These are phyloP conservation scores for Drosophila santomea DNA, from an alignment of 1,140 invertebrate species.

Conservation along the genomic window DNA sequence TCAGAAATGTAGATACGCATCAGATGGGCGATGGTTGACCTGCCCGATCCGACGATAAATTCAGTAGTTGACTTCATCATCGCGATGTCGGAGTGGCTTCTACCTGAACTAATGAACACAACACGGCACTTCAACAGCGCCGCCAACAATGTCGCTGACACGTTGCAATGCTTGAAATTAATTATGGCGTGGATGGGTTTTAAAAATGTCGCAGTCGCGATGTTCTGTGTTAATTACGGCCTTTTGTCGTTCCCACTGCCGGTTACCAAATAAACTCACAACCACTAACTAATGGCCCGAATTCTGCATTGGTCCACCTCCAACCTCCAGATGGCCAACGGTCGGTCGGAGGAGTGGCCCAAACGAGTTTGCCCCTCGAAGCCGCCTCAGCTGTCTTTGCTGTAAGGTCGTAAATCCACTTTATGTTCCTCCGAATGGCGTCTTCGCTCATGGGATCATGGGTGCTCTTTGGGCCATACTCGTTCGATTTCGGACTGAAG, in stretches of 20 bases:
- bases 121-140: slow-evolving; percentile 44
- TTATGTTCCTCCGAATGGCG: slow-evolving; percentile 70
- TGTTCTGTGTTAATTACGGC: slow-evolving; percentile 72
- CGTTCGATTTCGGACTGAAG: slow-evolving; percentile 4
- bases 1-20: background rate
- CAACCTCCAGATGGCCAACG: slow-evolving; percentile 24
- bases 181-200: slow-evolving; percentile 64
- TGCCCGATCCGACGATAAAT: slow-evolving; percentile 43
- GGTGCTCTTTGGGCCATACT: slow-evolving; percentile 27
- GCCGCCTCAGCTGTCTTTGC: slow-evolving; percentile 27
- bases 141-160: slow-evolving; percentile 51
- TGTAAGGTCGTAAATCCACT: slow-evolving; percentile 68
- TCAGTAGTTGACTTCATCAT: slow-evolving; percentile 64
- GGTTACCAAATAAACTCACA: slow-evolving; percentile 8
- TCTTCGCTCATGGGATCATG: slow-evolving; percentile 43
- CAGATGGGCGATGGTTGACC: slow-evolving; percentile 29
- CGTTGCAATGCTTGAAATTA: slow-evolving; percentile 67
- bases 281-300: slow-evolving; percentile 50
- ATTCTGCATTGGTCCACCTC: slow-evolving; percentile 60
- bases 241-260: slow-evolving; percentile 50
- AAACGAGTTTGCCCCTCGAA: slow-evolving; percentile 65
- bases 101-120: slow-evolving; percentile 66
- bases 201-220: slow-evolving; percentile 42
- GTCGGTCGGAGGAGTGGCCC: slow-evolving; percentile 56
- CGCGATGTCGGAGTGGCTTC: slow-evolving; percentile 26